These are phyloP conservation scores for Geotrupes spiniger DNA, from an alignment of 2,888 invertebrate species.

Conservation along the genomic window DNA sequence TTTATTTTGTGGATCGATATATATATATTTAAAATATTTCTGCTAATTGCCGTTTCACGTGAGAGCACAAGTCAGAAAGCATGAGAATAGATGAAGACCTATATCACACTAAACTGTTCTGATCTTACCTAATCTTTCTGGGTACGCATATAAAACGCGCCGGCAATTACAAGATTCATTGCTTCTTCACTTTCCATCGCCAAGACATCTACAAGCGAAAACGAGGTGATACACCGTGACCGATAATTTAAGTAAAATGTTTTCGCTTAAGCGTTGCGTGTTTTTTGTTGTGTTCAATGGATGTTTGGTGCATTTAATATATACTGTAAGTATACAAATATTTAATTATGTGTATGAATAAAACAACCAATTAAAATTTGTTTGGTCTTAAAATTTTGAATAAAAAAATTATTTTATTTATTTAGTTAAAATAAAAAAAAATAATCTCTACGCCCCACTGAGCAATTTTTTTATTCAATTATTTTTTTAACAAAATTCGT, in stretches of 20 bases:
- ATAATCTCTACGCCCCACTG: too few species aligned
- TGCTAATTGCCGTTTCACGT: slow-evolving; percentile 16
- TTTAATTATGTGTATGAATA: too few species aligned
- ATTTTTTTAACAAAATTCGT: too few species aligned
- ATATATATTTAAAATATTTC: neutral
- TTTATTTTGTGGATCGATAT: too few species aligned
- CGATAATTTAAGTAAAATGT: slow-evolving; percentile 22
- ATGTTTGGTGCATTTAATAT: slow-evolving; percentile 38
- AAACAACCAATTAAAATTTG: too few species aligned
- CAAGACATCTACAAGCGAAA: slow-evolving; percentile 5
- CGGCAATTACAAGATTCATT: slow-evolving; percentile 21
- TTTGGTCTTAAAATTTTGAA: too few species aligned
- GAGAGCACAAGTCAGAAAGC: slow-evolving; percentile 27
- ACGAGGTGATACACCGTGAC: neutral
- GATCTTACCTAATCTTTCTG: slow-evolving; percentile 20
- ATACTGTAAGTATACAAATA: slow-evolving; percentile 38
- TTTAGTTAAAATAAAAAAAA: too few species aligned
- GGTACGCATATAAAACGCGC: slow-evolving; percentile 21
- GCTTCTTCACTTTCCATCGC: slow-evolving; percentile 15
- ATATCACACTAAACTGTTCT: slow-evolving; percentile 23
- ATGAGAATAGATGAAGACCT: slow-evolving; percentile 35
- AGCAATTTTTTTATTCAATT: too few species aligned
- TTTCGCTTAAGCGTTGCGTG: slow-evolving; percentile 30
- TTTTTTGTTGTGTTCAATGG: slow-evolving; percentile 37
- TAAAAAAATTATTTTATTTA: too few species aligned